Conservation (phyloP, 2,888 invertebrate genomes). For the Amphipyra berbera region DNA sequence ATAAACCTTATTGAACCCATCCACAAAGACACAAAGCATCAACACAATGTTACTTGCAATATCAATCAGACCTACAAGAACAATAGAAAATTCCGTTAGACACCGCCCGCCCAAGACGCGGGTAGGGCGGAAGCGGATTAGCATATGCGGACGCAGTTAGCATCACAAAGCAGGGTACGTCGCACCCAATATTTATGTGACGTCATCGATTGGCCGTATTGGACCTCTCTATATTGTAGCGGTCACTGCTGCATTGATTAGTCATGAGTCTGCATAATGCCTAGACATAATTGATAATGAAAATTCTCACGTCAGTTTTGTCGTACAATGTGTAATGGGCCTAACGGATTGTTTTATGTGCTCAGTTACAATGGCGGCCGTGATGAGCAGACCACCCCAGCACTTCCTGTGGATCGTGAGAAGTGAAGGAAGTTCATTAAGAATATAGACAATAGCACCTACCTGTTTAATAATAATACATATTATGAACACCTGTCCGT, state of each 20-base stretch:
- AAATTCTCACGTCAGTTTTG: conserved; percentile 26
- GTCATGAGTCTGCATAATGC: conserved; percentile 56
- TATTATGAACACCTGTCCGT: no score
- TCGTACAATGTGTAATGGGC: conserved; percentile 26
- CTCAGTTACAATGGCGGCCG: conserved; percentile 4
- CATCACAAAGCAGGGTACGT: conserved; percentile 74
- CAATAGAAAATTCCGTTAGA: conserved; percentile 52
- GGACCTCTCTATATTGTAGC: conserved; percentile 43
- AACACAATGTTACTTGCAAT: conserved; percentile 38
- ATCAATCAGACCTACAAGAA: conserved; percentile 46
- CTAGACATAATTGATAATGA: conserved; percentile 49
- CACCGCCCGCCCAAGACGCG: conserved; percentile 67
- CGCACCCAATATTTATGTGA: conserved; percentile 77
- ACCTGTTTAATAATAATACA: not conserved
- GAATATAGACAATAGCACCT: not conserved
- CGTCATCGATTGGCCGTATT: conserved; percentile 67
- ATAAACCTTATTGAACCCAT: conserved; percentile 20
- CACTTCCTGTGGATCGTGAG: not conserved
- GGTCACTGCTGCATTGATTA: conserved; percentile 51
- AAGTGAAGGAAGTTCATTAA: not conserved
- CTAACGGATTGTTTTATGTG: conserved; percentile 43
- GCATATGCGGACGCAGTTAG: conserved; percentile 77
- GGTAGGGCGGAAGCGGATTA: conserved; percentile 74
- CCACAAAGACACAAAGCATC: conserved; percentile 37
- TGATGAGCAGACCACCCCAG: conserved; percentile 6